These are phyloP conservation scores for Therioaphis trifolii DNA, from an alignment of 2,888 invertebrate genomes.

Conservation along the genomic window DNA sequence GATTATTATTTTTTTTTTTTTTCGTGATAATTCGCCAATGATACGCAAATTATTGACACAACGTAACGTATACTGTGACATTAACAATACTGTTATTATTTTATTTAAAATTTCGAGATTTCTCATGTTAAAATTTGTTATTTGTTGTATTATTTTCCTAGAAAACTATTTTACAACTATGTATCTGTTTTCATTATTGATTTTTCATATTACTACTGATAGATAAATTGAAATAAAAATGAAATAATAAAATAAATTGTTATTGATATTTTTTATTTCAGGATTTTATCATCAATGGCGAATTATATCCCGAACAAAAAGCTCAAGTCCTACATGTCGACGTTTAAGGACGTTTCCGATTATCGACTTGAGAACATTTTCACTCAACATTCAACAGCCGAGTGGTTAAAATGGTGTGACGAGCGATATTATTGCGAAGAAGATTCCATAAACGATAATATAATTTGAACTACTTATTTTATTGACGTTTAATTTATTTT, in stretches of 20 bases:
- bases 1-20: too few relatives aligned
- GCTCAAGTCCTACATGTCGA: conserved; percentile 27
- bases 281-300: conserved; percentile 2
- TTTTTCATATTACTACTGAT: too few relatives aligned
- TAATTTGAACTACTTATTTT: not conserved
- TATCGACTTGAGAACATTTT: conserved; percentile 34
- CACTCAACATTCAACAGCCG: not conserved
- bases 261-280: conserved; percentile 8
- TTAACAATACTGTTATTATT: too few relatives aligned
- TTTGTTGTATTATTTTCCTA: too few relatives aligned
- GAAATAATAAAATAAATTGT: too few relatives aligned
- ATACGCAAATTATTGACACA: too few relatives aligned
- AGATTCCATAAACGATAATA: not conserved
- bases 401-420: conserved; percentile 56
- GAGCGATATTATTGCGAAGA: conserved; percentile 34
- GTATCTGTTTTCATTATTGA: too few relatives aligned
- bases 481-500: not conserved
- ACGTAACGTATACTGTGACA: too few relatives aligned
- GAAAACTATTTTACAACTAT: not conserved
- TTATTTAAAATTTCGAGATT: too few relatives aligned
- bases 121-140: too few relatives aligned
- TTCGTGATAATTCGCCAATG: too few relatives aligned
- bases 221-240: too few relatives aligned
- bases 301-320: conserved; percentile 44
- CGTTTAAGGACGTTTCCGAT: conserved; percentile 46